phyloP scores from a whole-genome alignment of 2,113 vertebrate species.

The Chlamydotis undulata region DNA sequence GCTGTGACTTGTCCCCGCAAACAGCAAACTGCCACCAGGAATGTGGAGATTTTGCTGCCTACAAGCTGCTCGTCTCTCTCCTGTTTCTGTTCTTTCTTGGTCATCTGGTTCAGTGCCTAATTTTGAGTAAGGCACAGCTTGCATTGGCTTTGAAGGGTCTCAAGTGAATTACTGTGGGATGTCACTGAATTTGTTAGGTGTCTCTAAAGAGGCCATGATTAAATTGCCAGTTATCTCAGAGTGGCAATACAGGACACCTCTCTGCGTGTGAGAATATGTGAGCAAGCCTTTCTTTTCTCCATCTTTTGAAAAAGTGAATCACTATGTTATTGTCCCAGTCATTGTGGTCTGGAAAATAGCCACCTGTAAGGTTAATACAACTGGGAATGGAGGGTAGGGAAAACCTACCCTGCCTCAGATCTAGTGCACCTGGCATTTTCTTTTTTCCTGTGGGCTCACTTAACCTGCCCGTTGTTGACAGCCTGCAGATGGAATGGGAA shows the following conservation, averaged over 20 bases:
- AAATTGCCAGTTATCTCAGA: slow-evolving; percentile 12
- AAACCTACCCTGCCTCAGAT: neutral
- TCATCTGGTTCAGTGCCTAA: slow-evolving; percentile 3
- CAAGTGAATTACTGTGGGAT: neutral
- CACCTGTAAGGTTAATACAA: neutral
- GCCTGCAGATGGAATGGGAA: neutral
- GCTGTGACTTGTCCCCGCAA: neutral
- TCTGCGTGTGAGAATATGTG: neutral
- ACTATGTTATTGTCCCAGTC: neutral
- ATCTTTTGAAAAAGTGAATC: neutral
- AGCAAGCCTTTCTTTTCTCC: neutral
- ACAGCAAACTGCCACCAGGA: neutral
- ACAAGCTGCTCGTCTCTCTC: neutral
- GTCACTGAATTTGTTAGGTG: slow-evolving; percentile 27
- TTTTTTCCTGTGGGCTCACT: neutral
- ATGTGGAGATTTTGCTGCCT: neutral
- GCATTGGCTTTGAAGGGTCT: slow-evolving; percentile 10
- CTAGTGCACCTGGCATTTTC: neutral
- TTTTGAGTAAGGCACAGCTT: slow-evolving; percentile 34
- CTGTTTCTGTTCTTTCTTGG: neutral
- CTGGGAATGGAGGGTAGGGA: neutral
- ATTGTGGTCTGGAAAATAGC: slow-evolving; percentile 6
- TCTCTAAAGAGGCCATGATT: slow-evolving; percentile 24
- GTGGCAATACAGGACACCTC: neutral
- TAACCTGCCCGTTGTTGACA: neutral